These are phyloP conservation scores for Drosophila subsilvestris DNA, from an alignment of 2,888 invertebrate species.

Conservation along the genomic window DNA sequence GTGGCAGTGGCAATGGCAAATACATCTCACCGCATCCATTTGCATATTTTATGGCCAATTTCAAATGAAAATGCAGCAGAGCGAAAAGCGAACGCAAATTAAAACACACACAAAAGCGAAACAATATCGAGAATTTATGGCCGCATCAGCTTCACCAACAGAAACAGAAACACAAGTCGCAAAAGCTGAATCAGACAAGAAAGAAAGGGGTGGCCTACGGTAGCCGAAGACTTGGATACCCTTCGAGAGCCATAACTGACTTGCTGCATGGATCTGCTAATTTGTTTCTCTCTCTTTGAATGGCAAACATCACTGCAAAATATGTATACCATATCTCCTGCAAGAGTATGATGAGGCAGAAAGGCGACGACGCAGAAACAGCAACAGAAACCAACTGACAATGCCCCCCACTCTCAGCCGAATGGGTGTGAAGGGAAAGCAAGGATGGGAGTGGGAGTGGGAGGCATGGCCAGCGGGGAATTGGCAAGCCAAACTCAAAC, in stretches of 20 bases:
- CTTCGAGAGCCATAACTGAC: background rate
- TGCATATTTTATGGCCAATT: conserved; percentile 68
- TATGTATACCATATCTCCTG: background rate
- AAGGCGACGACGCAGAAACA: conserved; percentile 45
- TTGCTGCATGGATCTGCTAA: too few species aligned
- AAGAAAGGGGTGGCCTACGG: conserved; percentile 15
- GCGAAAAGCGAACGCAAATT: conserved; percentile 56
- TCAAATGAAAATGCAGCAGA: conserved; percentile 61
- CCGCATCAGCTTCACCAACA: conserved; percentile 45
- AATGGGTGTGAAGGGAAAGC: background rate
- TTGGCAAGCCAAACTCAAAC: conserved; percentile 41
- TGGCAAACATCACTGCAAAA: background rate
- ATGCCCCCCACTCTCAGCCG: background rate
- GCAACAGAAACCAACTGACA: conserved; percentile 32
- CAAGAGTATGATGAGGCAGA: conserved; percentile 14
- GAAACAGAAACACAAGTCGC: conserved; percentile 14
- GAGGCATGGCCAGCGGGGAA: conserved; percentile 17
- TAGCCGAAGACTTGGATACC: background rate
- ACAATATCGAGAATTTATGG: conserved; percentile 64
- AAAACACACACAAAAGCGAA: conserved; percentile 54
- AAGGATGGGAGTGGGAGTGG: background rate
- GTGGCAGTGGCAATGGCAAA: conserved; percentile 10
- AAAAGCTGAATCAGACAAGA: conserved; percentile 31
- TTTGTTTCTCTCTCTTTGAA: too few species aligned
- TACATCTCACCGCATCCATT: conserved; percentile 46